Conservation (phyloP, 2,113 vertebrate species). For the Orycteropus afer region DNA sequence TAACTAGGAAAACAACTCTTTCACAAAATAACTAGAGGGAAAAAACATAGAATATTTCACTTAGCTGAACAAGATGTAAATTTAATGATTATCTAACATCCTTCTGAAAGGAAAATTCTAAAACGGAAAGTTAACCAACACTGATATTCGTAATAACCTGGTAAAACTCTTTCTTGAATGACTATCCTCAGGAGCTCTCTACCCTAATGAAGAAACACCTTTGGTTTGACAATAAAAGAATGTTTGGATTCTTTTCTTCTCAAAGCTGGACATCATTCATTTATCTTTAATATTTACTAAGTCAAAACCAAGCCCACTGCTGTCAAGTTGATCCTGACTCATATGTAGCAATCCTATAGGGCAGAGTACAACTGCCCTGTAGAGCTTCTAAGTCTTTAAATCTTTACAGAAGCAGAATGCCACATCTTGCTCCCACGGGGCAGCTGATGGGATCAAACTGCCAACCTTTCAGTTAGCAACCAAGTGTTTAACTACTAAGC, state of each 20-base stretch:
- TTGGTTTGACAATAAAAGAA: constrained; percentile 15
- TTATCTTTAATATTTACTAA: constrained; percentile 19
- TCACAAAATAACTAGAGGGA: constrained; percentile 31
- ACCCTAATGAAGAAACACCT: not conserved
- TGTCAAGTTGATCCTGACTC: not conserved
- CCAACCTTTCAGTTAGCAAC: not conserved
- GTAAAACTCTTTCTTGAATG: not conserved
- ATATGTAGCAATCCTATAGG: not conserved
- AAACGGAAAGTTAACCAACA: constrained; percentile 25
- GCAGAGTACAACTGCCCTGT: not conserved
- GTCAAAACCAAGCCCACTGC: not conserved
- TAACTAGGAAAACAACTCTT: not conserved
- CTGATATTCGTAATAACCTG: not conserved
- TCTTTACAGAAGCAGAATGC: not conserved
- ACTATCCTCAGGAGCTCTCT: constrained; percentile 1
- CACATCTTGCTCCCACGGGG: not conserved
- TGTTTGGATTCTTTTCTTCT: constrained; percentile 8
- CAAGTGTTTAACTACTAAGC: not conserved
- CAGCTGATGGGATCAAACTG: not conserved
- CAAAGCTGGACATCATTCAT: not conserved
- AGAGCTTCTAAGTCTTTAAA: not conserved
- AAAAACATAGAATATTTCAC: constrained; percentile 2
- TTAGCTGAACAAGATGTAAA: constrained; percentile 33
- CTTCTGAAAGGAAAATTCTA: constrained; percentile 59
- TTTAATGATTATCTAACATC: not conserved